A percentile compares a stretch with the other conserved stretches of the same genome.
These are phyloP conservation scores for Psylliodes chrysocephalus DNA, from an alignment of 2,888 invertebrate species.

Conservation along the genomic window DNA sequence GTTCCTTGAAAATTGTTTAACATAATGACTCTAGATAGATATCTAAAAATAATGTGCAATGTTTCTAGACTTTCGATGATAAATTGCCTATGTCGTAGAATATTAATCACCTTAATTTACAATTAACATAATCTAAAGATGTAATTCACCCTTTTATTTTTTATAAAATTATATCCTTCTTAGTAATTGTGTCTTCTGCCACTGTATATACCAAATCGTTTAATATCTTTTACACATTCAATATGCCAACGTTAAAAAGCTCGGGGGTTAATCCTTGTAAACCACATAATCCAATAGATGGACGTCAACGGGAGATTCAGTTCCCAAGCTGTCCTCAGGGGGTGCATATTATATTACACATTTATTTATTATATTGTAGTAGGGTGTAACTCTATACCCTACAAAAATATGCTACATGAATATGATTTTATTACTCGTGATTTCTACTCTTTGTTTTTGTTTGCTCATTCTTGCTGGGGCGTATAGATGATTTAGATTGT, in stretches of 20 bases:
- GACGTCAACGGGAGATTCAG: constrained; percentile 40
- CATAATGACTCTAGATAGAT: too few relatives aligned
- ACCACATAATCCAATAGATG: constrained; percentile 61
- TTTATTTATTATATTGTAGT: constrained; percentile 61
- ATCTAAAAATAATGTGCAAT: too few relatives aligned
- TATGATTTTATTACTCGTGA: constrained; percentile 56
- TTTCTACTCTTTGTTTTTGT: constrained; percentile 41
- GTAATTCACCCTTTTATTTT: too few relatives aligned
- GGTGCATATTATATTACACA: constrained; percentile 64
- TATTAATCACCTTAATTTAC: too few relatives aligned
- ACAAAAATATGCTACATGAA: constrained; percentile 58
- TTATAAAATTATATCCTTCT: too few relatives aligned
- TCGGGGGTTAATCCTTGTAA: constrained; percentile 61
- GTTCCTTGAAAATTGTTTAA: too few relatives aligned
- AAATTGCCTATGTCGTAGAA: too few relatives aligned
- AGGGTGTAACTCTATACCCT: constrained; percentile 61
- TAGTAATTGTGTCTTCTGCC: constrained; percentile 10
- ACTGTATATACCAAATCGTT: constrained; percentile 51
- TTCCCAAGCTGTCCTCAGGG: constrained; percentile 54
- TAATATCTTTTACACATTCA: constrained; percentile 63
- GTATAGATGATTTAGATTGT: neutral
- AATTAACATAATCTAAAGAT: too few relatives aligned
- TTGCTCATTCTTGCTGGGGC: neutral
- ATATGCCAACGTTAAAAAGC: constrained; percentile 62
- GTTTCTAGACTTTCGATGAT: too few relatives aligned